Percentiles rank a stretch among this genome's conserved stretches.
phyloP scores from a whole-genome alignment of 2,797 vertebrate genomes.

The Vultur gryphus region DNA sequence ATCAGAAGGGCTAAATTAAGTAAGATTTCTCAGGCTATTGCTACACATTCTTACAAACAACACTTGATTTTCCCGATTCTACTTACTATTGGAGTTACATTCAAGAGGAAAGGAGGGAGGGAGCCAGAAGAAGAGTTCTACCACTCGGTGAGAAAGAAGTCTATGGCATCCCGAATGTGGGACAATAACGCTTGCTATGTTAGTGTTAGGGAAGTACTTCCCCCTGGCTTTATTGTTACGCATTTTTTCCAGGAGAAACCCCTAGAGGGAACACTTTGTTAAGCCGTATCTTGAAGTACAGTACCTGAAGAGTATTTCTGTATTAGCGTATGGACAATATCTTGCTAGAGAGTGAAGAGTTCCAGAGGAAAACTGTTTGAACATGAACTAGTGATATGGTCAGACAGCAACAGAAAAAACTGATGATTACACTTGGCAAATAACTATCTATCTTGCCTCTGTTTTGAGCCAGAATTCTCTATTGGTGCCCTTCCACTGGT shows the following conservation, averaged over 20 bases:
- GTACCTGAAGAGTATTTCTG: not conserved
- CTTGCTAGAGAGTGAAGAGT: not conserved
- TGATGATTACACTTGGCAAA: not conserved
- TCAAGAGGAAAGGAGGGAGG: not conserved
- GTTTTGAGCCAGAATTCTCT: not conserved
- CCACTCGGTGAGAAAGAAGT: not conserved
- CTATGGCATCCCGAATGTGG: not conserved
- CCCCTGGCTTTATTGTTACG: not conserved
- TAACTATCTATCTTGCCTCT: not conserved
- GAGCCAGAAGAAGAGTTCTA: not conserved
- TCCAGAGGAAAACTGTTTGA: not conserved
- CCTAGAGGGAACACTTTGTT: slow-evolving; percentile 46
- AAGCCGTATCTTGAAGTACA: not conserved
- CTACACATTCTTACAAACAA: not conserved
- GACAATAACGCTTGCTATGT: not conserved
- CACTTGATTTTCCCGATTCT: not conserved
- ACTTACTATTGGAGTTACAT: not conserved
- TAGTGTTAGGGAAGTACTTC: not conserved
- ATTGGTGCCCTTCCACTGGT: not conserved
- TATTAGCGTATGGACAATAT: not conserved
- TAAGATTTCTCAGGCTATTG: not conserved
- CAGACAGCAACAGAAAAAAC: not conserved
- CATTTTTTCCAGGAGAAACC: not conserved
- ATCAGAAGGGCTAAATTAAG: not conserved
- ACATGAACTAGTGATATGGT: not conserved